Percentiles rank a stretch among this genome's conserved stretches.
phyloP scores from a whole-genome alignment of 2,797 vertebrate species.

The Buceros bicornis region DNA sequence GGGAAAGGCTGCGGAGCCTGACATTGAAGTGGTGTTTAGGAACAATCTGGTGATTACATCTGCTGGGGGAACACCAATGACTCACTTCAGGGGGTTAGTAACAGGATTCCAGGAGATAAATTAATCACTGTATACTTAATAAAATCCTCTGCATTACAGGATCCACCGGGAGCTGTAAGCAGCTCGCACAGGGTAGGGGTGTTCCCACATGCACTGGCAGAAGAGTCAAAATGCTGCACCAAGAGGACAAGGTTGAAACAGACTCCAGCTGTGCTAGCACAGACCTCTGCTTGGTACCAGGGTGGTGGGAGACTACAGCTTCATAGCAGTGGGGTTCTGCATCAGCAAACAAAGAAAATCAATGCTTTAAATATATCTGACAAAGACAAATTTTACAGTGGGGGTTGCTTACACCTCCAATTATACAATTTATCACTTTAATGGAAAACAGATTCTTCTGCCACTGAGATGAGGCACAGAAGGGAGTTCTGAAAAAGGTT shows the following conservation, averaged over 20 bases:
- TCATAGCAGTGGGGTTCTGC: not conserved
- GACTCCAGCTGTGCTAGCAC: not conserved
- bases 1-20: not conserved
- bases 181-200: not conserved
- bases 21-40: slow-evolving; percentile 30
- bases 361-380: slow-evolving; percentile 41
- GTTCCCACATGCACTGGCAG: not conserved
- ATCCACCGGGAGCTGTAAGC: not conserved
- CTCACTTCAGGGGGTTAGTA: slow-evolving; percentile 23
- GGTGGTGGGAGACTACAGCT: not conserved
- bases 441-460: slow-evolving; percentile 66
- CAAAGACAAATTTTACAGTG: slow-evolving; percentile 44
- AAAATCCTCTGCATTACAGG: slow-evolving; percentile 36
- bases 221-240: not conserved
- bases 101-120: slow-evolving; percentile 47
- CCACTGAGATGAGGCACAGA: slow-evolving; percentile 29
- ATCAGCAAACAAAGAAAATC: slow-evolving; percentile 52
- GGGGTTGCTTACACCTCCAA: slow-evolving; percentile 59
- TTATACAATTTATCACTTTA: slow-evolving; percentile 66
- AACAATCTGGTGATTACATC: slow-evolving; percentile 48
- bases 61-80: slow-evolving; percentile 38
- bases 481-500: slow-evolving; percentile 16
- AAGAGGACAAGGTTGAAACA: not conserved
- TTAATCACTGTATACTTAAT: slow-evolving; percentile 63
- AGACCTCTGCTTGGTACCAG: not conserved